A percentile compares a stretch with the other conserved stretches of the same genome.
Conservation (phyloP, 2,888 invertebrate species). For the Emesis russula region DNA sequence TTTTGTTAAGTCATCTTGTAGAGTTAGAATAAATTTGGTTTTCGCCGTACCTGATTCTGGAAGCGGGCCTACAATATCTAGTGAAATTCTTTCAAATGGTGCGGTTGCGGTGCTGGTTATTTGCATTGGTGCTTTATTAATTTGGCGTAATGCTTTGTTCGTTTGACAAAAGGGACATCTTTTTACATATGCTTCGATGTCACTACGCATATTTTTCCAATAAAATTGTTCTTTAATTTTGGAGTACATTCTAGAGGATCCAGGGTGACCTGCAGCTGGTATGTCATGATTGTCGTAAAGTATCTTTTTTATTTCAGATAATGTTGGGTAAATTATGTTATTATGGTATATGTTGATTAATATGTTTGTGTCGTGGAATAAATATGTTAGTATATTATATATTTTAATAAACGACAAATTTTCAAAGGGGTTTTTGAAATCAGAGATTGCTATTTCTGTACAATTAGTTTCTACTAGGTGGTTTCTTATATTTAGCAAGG, state of each 20-base stretch:
- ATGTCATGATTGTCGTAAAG: background rate
- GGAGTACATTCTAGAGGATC: no score
- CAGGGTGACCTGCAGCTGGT: no score
- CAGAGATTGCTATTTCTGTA: background rate
- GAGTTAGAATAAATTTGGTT: background rate
- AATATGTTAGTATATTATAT: no score
- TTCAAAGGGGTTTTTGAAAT: background rate
- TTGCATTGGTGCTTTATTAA: background rate
- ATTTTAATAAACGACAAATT: no score
- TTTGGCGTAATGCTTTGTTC: background rate
- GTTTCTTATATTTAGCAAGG: background rate
- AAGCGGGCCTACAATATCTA: background rate
- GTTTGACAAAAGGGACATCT: background rate
- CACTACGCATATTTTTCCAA: no score
- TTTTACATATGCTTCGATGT: no score
- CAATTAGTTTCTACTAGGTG: background rate
- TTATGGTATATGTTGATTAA: no score
- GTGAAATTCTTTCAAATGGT: background rate
- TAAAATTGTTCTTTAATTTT: no score
- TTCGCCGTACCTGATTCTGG: background rate
- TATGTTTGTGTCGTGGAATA: no score
- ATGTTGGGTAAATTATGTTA: no score
- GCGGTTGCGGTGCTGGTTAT: background rate
- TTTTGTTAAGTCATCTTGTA: background rate
- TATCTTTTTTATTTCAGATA: background rate